Evolutionary conservation across 2,888 invertebrate genomes (phyloP).

Genomic region (Sesamia inferens): DNA sequence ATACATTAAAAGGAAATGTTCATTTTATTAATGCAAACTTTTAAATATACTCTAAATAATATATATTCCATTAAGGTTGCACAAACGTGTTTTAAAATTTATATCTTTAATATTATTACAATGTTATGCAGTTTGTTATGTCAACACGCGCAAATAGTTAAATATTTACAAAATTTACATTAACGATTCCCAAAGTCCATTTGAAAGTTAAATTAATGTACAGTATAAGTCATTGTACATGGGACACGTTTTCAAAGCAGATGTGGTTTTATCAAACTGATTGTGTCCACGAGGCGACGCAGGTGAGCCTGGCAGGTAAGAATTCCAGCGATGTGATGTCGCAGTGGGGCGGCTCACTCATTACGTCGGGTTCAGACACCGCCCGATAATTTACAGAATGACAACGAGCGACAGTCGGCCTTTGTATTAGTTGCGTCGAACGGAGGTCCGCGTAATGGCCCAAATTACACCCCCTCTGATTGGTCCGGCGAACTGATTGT

Average conservation of each 20-base stretch:
- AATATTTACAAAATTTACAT: conserved; percentile 13
- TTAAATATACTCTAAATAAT: conserved; percentile 30
- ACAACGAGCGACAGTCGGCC: conserved; percentile 67
- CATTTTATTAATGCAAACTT: conserved; percentile 43
- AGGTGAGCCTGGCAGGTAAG: conserved; percentile 50
- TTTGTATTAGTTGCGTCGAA: conserved; percentile 64
- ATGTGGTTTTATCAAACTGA: conserved; percentile 29
- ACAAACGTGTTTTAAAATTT: conserved; percentile 29
- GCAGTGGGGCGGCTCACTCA: conserved; percentile 49
- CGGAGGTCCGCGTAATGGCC: conserved; percentile 60
- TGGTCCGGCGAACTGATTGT: conserved; percentile 65
- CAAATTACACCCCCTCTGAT: conserved; percentile 68
- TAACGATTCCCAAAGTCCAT: conserved; percentile 1
- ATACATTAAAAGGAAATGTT: conserved; percentile 44
- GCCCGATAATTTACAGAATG: conserved; percentile 68
- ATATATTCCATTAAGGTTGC: conserved; percentile 12
- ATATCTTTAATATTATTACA: conserved; percentile 31
- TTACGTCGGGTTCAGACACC: conserved; percentile 53
- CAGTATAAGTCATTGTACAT: conserved; percentile 6
- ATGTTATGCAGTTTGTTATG: conserved; percentile 25
- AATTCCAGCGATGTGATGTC: conserved; percentile 44
- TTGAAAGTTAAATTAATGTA: conserved; percentile 7
- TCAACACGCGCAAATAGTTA: conserved; percentile 20
- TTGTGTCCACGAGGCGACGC: conserved; percentile 25
- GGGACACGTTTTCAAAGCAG: conserved; percentile 10